phyloP scores from a whole-genome alignment of 2,888 invertebrate species.

The Metalampra italica region DNA sequence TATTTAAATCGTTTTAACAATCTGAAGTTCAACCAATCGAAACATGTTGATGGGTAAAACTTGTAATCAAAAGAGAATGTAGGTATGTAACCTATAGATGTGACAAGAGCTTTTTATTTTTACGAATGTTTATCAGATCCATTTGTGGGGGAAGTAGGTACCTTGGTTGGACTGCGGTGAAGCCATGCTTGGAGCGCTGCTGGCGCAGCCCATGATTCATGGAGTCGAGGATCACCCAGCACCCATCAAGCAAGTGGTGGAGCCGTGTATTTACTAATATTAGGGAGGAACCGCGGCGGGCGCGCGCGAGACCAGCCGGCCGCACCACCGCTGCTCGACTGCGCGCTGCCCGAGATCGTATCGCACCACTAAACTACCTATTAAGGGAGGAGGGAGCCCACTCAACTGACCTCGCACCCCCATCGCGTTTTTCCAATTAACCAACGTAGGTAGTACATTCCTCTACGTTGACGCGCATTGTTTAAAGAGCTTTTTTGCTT shows the following conservation, averaged over 20 bases:
- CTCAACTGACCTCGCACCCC: constrained; percentile 76
- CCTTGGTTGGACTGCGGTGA: constrained; percentile 36
- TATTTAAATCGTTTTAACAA: too few species aligned
- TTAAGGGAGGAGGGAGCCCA: constrained; percentile 70
- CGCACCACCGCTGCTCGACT: constrained; percentile 54
- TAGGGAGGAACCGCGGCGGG: constrained; percentile 18
- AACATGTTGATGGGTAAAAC: too few species aligned
- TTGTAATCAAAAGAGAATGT: too few species aligned
- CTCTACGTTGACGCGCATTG: constrained; percentile 62
- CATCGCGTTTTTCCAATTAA: constrained; percentile 76
- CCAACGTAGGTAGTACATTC: constrained; percentile 53
- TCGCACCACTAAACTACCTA: constrained; percentile 50
- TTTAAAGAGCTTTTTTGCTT: constrained; percentile 37
- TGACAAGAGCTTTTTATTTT: too few species aligned
- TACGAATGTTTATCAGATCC: too few species aligned
- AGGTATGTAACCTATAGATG: too few species aligned
- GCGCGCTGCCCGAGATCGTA: constrained; percentile 57
- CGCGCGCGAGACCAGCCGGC: constrained; percentile 42
- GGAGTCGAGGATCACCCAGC: constrained; percentile 18
- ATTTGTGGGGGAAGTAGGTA: not conserved
- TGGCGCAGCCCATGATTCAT: constrained; percentile 69
- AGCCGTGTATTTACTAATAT: not conserved
- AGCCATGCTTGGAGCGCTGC: constrained; percentile 59
- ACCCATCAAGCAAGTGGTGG: constrained; percentile 21
- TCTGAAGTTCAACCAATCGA: too few species aligned